phyloP scores from a whole-genome alignment of 1,140 invertebrate species.

The Drosophila asahinai region DNA sequence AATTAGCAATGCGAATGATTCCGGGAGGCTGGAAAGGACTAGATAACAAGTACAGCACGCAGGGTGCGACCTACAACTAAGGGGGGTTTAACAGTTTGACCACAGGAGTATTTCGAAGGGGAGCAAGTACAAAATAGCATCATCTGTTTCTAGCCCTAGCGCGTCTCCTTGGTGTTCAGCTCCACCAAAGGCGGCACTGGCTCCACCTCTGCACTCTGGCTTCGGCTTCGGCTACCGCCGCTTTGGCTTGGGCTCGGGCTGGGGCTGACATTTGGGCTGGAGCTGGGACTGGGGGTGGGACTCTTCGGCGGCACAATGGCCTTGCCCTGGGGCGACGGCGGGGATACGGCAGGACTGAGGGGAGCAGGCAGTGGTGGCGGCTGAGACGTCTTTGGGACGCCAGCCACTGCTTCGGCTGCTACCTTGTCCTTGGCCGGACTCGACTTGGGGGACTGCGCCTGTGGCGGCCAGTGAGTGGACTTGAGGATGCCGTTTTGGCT shows the following conservation, averaged over 20 bases:
- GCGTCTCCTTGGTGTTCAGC: constrained; percentile 41
- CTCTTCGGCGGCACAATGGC: background rate
- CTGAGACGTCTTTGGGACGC: constrained; percentile 1
- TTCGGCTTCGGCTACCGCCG: constrained; percentile 15
- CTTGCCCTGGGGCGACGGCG: background rate
- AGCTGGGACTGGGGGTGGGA: constrained; percentile 1
- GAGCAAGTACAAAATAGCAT: constrained; percentile 38
- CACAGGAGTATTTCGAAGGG: constrained; percentile 40
- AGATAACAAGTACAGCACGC: constrained; percentile 56
- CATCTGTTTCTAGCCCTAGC: background rate
- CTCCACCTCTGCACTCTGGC: constrained; percentile 27
- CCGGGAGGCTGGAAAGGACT: constrained; percentile 49
- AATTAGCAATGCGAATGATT: constrained; percentile 27
- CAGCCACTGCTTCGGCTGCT: background rate
- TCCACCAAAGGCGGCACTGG: constrained; percentile 45
- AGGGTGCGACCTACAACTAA: constrained; percentile 25
- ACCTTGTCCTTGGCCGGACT: constrained; percentile 15
- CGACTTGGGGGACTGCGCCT: constrained; percentile 13
- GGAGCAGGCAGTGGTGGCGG: constrained; percentile 9
- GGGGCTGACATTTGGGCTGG: constrained; percentile 13
- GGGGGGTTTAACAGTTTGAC: constrained; percentile 24
- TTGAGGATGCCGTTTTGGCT: constrained; percentile 12
- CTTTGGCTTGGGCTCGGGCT: constrained; percentile 11
- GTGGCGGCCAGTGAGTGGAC: constrained; percentile 24
- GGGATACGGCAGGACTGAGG: constrained; percentile 6